A percentile compares a stretch with the other conserved stretches of the same genome.
These are phyloP conservation scores for Adoxophyes honmai DNA, from an alignment of 1,140 invertebrate genomes.

Conservation along the genomic window DNA sequence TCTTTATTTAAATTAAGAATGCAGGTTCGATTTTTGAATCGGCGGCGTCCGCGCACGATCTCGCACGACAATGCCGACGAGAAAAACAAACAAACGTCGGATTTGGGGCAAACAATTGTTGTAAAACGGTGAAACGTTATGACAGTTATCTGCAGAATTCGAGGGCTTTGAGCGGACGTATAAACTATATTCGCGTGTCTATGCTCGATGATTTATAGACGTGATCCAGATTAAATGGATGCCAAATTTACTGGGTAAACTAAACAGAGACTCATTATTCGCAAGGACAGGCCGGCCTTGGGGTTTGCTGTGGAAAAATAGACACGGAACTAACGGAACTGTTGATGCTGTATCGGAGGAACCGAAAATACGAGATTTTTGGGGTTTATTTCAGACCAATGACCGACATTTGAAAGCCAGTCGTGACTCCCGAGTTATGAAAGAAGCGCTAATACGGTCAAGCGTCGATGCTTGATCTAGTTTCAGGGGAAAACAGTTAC, in stretches of 20 bases:
- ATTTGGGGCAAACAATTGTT: neutral
- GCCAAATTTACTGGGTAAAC: neutral
- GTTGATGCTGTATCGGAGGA: no score
- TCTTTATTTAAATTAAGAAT: neutral
- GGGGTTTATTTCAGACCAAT: no score
- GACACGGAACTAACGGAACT: no score
- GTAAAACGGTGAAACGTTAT: constrained; percentile 10
- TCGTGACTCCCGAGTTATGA: constrained; percentile 1
- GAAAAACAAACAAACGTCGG: constrained; percentile 10
- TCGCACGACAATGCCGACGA: neutral
- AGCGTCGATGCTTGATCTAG: neutral
- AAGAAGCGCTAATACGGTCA: constrained; percentile 1
- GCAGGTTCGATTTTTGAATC: neutral
- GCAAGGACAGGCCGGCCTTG: no score
- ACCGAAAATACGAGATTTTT: no score
- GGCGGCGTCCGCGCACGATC: neutral
- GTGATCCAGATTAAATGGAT: neutral
- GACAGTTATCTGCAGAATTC: constrained; percentile 4
- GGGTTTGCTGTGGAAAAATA: no score
- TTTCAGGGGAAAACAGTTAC: neutral
- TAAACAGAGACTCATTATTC: neutral
- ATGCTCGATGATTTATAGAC: neutral
- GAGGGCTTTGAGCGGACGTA: neutral
- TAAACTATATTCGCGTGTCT: neutral
- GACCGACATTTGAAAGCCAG: neutral